A percentile compares a stretch with the other conserved stretches of the same genome.
These are phyloP conservation scores for Sitophilus oryzae DNA, from an alignment of 1,140 invertebrate species.

Conservation along the genomic window DNA sequence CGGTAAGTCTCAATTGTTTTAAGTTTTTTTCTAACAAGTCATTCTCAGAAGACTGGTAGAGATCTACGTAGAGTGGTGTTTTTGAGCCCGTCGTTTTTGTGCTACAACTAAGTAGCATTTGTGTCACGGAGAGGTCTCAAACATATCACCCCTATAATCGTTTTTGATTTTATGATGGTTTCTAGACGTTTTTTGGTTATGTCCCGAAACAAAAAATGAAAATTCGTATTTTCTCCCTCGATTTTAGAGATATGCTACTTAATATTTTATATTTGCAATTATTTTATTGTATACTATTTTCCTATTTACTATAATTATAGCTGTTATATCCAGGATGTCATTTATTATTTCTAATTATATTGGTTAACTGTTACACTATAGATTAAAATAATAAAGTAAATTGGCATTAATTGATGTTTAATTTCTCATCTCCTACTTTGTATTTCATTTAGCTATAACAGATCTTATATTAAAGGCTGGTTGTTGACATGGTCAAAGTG, in stretches of 20 bases:
- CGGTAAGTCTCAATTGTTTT: not conserved
- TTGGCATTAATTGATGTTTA: not conserved
- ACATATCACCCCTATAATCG: not conserved
- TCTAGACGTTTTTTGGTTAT: too few relatives aligned
- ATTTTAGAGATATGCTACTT: slow-evolving; percentile 18
- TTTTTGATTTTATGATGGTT: too few relatives aligned
- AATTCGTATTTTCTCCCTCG: too few relatives aligned
- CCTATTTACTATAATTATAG: slow-evolving; percentile 16
- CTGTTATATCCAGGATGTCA: slow-evolving; percentile 9
- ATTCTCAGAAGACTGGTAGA: slow-evolving; percentile 18
- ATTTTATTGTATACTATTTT: slow-evolving; percentile 15
- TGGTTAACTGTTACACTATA: not conserved
- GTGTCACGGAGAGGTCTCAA: not conserved
- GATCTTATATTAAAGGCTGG: too few relatives aligned
- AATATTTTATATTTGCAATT: slow-evolving; percentile 20
- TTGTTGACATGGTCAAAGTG: too few relatives aligned
- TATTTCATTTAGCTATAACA: not conserved
- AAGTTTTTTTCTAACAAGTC: not conserved
- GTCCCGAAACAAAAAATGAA: not conserved
- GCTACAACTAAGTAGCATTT: too few relatives aligned
- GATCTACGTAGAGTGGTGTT: not conserved
- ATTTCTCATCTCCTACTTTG: not conserved
- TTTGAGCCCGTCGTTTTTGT: too few relatives aligned
- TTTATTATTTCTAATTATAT: not conserved
- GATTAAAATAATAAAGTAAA: not conserved